Base-by-base conservation (phyloP, 2,888 invertebrate genomes). In the Cephus sareptanus region DNA sequence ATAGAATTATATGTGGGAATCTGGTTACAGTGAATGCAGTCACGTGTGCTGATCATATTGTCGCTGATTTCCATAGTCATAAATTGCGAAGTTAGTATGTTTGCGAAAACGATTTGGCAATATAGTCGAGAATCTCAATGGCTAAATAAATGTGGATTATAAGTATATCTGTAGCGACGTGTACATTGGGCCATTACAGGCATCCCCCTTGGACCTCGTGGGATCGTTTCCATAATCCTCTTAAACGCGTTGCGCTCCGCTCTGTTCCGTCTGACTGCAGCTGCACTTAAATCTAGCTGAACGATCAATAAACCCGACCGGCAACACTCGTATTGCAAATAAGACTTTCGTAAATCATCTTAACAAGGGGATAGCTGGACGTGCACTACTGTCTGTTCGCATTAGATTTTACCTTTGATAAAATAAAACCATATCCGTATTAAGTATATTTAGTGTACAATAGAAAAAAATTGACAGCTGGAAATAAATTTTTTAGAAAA, bases 201-300 rank as follows among this genome's bases (percentile, higher is more conserved):
- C 69, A 79, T 75, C 69, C 78, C 73, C 74, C 73, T 69, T 34
- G 69, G 76, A 73, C 73, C 77, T 74, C 71, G 76, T 74, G 73
- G 76, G 75, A 73, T 79, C 73, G 79, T 82, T 82, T 79, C 78
- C 81, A 80, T 83, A 82, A 83, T 82, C 83, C 82, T 81, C 83
- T 82, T 83, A 81, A 83, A 83, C 75, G 81, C 40, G 40, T 76
- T 69, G 74, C 69, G 37, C 73, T 73, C 34, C 80, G 35, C 74
- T 75, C 75, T 78, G 40, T 75, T 74, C 76, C 73, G 56, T 56
- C 56, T 75, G 73, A 75, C 74, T 74, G 79, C 81, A 80, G 82
- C 81, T 82, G 83, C 79, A 82, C 81, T 81, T 76, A 79, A 77
- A 80, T 79, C 79, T 79, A 40, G 73, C 71, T 71, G 76, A 82